Base-by-base conservation (phyloP, 1,140 invertebrate genomes). In the Micrasema longulum region DNA sequence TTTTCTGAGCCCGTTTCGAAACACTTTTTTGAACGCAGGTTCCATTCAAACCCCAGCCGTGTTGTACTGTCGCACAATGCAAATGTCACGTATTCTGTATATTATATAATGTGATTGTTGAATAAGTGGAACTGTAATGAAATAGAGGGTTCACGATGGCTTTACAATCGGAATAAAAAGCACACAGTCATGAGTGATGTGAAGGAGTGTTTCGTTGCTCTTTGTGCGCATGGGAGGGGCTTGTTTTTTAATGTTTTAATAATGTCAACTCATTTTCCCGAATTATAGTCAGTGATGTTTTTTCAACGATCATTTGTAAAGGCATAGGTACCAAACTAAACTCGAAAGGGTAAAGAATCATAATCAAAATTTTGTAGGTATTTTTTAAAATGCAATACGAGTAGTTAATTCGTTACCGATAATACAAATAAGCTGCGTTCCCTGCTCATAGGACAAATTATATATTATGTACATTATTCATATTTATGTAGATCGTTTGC, bases 21-120 rank as follows among this genome's bases (percentile, higher is more conserved):
- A 66, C 23, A 68, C 48, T 50, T 62, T 72, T 72, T 68, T 50
- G 57, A 62, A 63, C 36, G 67, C 67, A 69, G 71, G 64, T 41
- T 67, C 38, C 63, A 72, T 72, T 68, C 52, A 67, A 43, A 43
- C 43, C 70, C 52, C 70, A 41, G 53, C 64, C 38, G 20, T 63
- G 53, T 68, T 71, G 45, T 67, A 64, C 64, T 31, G 53, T 14
- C 14, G 43, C 64, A 72, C 71, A 72, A 72, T 72, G 66, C 60
- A 68, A 72, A 72, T 72, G 71, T 72, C 71, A 68, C 63, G 64
- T 62, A 65, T 62, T 72, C 65, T 72, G 22, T 52, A 36, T 60
- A 60, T 60, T 55, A 60, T 52, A 47, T 69, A 41, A 43, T 41
- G 31, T 18, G 52, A 60, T 47, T 43, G 22, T 52, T 31, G 52